Evolutionary conservation across 2,888 invertebrate genomes (phyloP).

Genomic region (Nysson spinosus): DNA sequence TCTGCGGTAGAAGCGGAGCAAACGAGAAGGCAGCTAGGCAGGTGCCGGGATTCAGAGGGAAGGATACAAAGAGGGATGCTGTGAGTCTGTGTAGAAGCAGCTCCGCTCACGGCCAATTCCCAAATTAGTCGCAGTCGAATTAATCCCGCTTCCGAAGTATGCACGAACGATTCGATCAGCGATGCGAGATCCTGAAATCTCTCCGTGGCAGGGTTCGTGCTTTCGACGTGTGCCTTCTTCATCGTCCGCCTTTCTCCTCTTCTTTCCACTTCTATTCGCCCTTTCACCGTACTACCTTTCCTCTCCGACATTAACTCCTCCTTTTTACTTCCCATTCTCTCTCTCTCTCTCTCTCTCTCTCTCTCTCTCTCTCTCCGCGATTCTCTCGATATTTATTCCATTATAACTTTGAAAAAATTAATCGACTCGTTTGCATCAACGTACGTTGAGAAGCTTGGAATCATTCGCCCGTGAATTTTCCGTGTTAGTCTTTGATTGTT

Average conservation of each 20-base stretch:
- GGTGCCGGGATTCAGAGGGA: neutral
- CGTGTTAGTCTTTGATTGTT: no score
- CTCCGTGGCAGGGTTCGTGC: constrained; percentile 68
- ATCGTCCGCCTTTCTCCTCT: neutral
- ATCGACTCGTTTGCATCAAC: no score
- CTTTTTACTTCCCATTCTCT: constrained; percentile 4
- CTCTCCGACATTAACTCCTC: neutral
- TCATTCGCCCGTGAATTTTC: no score
- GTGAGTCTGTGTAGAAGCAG: constrained; percentile 13
- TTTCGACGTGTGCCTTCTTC: constrained; percentile 69
- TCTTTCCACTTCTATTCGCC: neutral
- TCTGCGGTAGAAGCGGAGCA: neutral
- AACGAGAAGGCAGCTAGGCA: neutral
- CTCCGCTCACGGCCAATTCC: constrained; percentile 57
- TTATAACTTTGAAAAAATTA: no score
- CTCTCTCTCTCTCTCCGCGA: neutral
- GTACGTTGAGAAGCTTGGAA: no score
- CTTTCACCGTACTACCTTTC: neutral
- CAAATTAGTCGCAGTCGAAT: constrained; percentile 67
- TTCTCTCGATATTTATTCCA: no score
- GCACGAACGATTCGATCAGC: constrained; percentile 75
- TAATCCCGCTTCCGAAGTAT: constrained; percentile 68
- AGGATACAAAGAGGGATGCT: neutral
- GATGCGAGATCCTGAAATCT: constrained; percentile 72
- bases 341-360: constrained; percentile 10